A percentile compares a stretch with the other conserved stretches of the same genome.
Conservation (phyloP, 2,113 vertebrate genomes). For the Sylvilagus bachmani region DNA sequence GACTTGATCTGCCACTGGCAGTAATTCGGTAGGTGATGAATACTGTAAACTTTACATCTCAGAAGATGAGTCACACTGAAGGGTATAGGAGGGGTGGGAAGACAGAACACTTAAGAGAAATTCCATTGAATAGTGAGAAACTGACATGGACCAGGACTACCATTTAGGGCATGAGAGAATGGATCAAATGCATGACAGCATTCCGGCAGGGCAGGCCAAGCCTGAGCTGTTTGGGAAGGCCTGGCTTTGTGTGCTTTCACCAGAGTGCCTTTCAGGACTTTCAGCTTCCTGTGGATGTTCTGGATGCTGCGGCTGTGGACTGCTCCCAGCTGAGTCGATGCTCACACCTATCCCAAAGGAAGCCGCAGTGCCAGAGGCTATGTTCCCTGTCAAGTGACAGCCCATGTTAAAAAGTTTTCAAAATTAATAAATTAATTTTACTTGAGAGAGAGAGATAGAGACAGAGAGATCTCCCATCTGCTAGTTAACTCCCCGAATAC, state of each 20-base stretch:
- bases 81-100: not conserved
- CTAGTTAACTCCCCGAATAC: too few relatives aligned
- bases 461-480: too few relatives aligned
- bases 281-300: not conserved
- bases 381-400: not conserved
- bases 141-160: not conserved
- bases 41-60: not conserved
- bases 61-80: not conserved
- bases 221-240: not conserved
- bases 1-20: not conserved
- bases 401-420: not conserved
- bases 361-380: not conserved
- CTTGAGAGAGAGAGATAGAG: too few relatives aligned
- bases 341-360: not conserved
- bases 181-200: not conserved
- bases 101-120: not conserved
- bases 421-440: too few relatives aligned
- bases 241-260: not conserved
- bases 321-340: not conserved
- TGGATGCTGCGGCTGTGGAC: not conserved
- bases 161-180: not conserved
- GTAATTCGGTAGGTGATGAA: not conserved
- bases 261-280: not conserved
- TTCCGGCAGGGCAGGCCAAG: not conserved
- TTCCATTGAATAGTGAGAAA: not conserved